These are phyloP conservation scores for Oxyruncus cristatus DNA, from an alignment of 2,113 vertebrate species.

Conservation along the genomic window DNA sequence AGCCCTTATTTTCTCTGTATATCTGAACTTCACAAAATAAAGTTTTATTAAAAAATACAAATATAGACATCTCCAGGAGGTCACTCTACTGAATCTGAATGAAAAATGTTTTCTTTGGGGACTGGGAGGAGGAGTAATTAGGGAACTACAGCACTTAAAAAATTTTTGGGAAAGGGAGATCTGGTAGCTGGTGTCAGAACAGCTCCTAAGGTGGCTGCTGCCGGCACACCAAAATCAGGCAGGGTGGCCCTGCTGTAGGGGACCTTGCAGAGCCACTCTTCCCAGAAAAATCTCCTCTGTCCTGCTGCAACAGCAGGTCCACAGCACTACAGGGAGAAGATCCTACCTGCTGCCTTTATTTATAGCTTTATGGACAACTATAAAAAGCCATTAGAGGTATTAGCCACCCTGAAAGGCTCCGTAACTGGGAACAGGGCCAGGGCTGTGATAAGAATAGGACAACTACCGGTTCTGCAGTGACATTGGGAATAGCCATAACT, in stretches of 20 bases:
- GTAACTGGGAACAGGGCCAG: background rate
- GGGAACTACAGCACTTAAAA: background rate
- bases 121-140: background rate
- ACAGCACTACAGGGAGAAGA: background rate
- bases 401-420: background rate
- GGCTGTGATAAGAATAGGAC: background rate
- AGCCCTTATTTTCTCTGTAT: conserved; percentile 74
- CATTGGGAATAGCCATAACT: background rate
- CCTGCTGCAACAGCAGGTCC: background rate
- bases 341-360: background rate
- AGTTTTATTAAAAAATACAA: conserved; percentile 67
- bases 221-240: background rate
- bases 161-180: background rate
- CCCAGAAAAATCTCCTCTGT: background rate
- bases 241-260: background rate
- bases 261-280: background rate
- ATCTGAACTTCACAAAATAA: conserved; percentile 81
- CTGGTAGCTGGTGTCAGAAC: background rate
- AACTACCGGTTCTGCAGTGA: background rate
- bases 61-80: background rate
- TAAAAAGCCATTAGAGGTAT: background rate
- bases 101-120: background rate
- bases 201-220: background rate
- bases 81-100: background rate
- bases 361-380: background rate